Percentiles rank a stretch among this genome's conserved stretches.
Conservation (phyloP, 2,797 vertebrate genomes). For the Amblyraja radiata region DNA sequence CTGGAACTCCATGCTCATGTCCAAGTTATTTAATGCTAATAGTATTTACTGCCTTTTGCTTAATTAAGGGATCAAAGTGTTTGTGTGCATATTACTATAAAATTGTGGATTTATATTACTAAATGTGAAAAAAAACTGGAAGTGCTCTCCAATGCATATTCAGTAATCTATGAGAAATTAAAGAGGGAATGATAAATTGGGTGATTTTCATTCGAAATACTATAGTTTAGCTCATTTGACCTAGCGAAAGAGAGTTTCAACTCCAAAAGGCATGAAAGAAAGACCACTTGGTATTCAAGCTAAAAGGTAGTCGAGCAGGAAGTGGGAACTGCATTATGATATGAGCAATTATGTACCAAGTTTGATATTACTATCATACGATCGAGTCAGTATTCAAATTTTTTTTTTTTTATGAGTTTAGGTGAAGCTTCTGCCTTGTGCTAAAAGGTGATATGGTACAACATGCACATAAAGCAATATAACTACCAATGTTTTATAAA, state of each 20-base stretch:
- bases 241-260: neutral
- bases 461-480: neutral
- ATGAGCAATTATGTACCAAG: conserved; percentile 12
- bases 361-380: conserved; percentile 3
- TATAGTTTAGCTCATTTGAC: neutral
- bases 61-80: neutral
- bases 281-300: neutral
- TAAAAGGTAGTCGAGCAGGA: neutral
- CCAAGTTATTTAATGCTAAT: neutral
- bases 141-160: neutral
- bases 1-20: neutral
- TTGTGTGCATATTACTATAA: neutral
- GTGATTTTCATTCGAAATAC: neutral
- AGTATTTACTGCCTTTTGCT: neutral
- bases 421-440: neutral
- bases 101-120: neutral
- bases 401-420: neutral
- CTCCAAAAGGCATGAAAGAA: neutral
- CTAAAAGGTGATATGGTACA: neutral
- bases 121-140: neutral
- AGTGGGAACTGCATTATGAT: neutral
- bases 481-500: neutral
- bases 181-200: conserved; percentile 18
- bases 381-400: conserved; percentile 20
- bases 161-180: neutral